Evolutionary conservation across 2,113 vertebrate genomes (phyloP).

Genomic region (Panurus biarmicus): DNA sequence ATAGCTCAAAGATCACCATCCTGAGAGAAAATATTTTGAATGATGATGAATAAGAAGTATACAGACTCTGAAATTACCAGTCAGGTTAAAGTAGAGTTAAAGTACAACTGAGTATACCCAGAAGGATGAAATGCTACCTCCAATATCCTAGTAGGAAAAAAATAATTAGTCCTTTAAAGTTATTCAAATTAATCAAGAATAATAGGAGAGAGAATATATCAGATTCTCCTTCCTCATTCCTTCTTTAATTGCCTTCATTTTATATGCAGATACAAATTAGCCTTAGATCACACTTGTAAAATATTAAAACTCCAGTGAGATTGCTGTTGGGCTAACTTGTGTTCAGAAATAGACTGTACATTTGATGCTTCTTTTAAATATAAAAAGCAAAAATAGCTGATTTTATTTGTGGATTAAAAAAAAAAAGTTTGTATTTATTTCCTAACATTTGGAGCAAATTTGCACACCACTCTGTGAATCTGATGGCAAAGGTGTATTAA

Average conservation of each 20-base stretch:
- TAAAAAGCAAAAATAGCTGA: background rate
- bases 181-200: conserved; percentile 41
- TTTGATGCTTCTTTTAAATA: background rate
- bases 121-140: background rate
- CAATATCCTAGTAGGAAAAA: background rate
- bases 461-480: background rate
- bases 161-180: conserved; percentile 47
- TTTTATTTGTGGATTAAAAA: background rate
- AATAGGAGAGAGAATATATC: background rate
- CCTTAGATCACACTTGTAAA: conserved; percentile 45
- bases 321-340: background rate
- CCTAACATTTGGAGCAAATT: background rate
- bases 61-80: background rate
- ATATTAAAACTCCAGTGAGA: conserved; percentile 35
- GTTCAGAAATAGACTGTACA: background rate
- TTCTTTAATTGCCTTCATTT: conserved; percentile 56
- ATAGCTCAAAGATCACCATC: background rate
- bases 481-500: background rate
- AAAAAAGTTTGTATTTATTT: background rate
- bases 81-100: background rate
- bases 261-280: conserved; percentile 63
- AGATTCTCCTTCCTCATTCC: background rate
- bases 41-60: background rate
- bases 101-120: background rate
- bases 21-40: background rate